Conservation (phyloP, 2,888 invertebrate genomes). For the Pterostichus madidus region DNA sequence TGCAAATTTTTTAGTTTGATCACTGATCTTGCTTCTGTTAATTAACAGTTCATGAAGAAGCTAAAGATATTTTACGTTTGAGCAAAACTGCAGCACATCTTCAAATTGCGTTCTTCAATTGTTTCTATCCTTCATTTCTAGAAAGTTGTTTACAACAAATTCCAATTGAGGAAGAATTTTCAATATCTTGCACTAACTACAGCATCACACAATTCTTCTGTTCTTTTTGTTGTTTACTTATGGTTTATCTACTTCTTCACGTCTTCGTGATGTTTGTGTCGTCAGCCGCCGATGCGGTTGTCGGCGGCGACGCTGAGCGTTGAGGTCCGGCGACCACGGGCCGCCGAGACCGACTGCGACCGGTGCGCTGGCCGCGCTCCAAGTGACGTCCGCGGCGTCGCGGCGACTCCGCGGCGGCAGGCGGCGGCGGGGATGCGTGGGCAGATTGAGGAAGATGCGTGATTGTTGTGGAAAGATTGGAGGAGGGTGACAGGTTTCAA, state of each 20-base stretch:
- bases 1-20: background rate
- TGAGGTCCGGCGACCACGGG: constrained; percentile 54
- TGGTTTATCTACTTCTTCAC: background rate
- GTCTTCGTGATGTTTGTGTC: background rate
- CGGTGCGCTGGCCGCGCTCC: constrained; percentile 60
- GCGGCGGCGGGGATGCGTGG: constrained; percentile 13
- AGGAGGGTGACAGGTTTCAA: background rate
- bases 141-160: too few relatives aligned
- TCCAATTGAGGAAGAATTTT: too few relatives aligned
- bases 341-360: constrained; percentile 56
- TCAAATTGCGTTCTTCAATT: too few relatives aligned
- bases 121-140: too few relatives aligned
- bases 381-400: constrained; percentile 63
- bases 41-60: too few relatives aligned
- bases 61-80: too few relatives aligned
- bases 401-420: constrained; percentile 23
- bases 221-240: too few relatives aligned
- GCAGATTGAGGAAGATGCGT: constrained; percentile 37
- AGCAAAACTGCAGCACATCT: too few relatives aligned
- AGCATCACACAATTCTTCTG: too few relatives aligned
- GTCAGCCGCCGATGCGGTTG: background rate
- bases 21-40: too few relatives aligned
- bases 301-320: background rate
- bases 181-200: too few relatives aligned
- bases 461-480: constrained; percentile 34